These are phyloP conservation scores for Drosophila meridiana DNA, from an alignment of 2,888 invertebrate genomes.

Conservation along the genomic window DNA sequence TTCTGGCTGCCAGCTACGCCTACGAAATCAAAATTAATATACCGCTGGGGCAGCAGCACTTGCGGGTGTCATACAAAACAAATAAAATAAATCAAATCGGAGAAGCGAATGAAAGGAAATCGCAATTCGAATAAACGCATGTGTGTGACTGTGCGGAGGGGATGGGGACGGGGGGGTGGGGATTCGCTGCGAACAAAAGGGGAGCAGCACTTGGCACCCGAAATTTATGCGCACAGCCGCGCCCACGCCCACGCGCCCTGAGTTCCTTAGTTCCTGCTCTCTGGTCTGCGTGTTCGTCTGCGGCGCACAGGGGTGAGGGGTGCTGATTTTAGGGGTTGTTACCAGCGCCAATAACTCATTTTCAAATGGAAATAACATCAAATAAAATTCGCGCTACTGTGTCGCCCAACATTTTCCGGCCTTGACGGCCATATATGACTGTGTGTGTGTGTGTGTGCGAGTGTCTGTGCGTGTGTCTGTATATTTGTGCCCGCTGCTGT, in stretches of 20 bases:
- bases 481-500: conserved; percentile 22
- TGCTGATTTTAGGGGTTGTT: conserved; percentile 68
- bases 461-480: conserved; percentile 46
- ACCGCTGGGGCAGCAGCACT: conserved; percentile 76
- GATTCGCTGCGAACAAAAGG: conserved; percentile 40
- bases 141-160: conserved; percentile 34
- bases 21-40: conserved; percentile 80
- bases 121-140: conserved; percentile 67
- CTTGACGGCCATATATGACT: conserved; percentile 67
- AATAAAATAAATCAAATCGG: conserved; percentile 84
- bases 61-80: conserved; percentile 83
- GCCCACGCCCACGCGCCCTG: conserved; percentile 58
- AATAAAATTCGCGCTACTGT: conserved; percentile 79
- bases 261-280: conserved; percentile 10
- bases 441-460: conserved; percentile 44
- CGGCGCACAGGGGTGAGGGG: conserved; percentile 7
- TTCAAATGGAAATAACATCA: conserved; percentile 78
- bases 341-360: conserved; percentile 80
- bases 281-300: conserved; percentile 33
- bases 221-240: conserved; percentile 73
- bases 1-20: conserved; percentile 73
- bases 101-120: conserved; percentile 67
- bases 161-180: background rate
- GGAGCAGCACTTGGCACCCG: conserved; percentile 57
- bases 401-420: conserved; percentile 55